phyloP scores from a whole-genome alignment of 1,140 invertebrate genomes.

The Venustaconcha ellipsiformis region DNA sequence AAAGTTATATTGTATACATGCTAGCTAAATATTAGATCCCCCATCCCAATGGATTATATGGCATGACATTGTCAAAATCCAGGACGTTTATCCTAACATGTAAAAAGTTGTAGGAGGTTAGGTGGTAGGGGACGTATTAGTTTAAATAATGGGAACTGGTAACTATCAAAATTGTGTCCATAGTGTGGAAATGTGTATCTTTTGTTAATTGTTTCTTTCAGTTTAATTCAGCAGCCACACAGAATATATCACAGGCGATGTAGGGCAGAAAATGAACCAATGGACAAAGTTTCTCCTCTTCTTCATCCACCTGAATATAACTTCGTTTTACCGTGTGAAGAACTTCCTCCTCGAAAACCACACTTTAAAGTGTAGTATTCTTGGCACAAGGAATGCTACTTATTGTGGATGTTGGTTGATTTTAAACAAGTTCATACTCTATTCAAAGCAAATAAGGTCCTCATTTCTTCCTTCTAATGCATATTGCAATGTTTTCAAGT shows the following conservation, averaged over 20 bases:
- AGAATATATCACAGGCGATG: conserved; percentile 31
- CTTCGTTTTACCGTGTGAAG: conserved; percentile 34
- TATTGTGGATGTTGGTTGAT: not conserved
- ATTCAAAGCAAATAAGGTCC: not conserved
- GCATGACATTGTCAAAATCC: no score
- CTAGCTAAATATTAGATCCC: no score
- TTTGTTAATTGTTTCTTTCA: conserved; percentile 5
- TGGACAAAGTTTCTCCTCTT: conserved; percentile 54
- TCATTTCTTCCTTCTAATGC: not conserved
- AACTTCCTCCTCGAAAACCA: conserved; percentile 59
- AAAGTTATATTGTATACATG: no score
- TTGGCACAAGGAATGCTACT: not conserved
- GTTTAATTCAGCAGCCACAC: conserved; percentile 20
- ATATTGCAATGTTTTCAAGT: no score
- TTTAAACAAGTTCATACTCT: not conserved
- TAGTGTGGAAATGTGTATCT: not conserved
- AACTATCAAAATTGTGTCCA: no score
- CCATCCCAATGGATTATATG: no score
- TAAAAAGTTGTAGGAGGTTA: no score
- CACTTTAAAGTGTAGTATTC: conserved; percentile 57
- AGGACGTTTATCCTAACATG: no score
- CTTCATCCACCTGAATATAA: conserved; percentile 50
- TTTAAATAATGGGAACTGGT: no score
- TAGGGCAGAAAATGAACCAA: conserved; percentile 34
- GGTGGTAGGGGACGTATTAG: no score